These are phyloP conservation scores for Riptortus pedestris DNA, from an alignment of 1,140 invertebrate species.

Conservation along the genomic window DNA sequence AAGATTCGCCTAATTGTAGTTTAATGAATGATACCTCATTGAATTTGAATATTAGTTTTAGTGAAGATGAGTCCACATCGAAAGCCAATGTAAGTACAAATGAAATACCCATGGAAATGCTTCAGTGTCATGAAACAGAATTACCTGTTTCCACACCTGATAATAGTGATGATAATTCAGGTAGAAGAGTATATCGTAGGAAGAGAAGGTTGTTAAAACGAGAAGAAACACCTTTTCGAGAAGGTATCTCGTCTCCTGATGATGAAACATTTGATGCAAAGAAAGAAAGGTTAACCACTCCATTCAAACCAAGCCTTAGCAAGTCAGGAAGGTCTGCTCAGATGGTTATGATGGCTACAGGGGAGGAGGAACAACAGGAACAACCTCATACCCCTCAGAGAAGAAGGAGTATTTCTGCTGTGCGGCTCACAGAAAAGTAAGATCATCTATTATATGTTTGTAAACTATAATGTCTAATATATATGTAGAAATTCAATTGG, in stretches of 20 bases:
- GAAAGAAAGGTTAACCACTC: neutral
- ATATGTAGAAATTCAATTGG: too few relatives aligned
- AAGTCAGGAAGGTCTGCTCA: neutral
- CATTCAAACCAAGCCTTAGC: neutral
- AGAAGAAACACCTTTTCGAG: neutral
- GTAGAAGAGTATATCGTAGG: neutral
- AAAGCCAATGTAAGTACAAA: too few relatives aligned
- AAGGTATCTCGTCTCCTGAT: neutral
- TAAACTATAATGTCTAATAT: too few relatives aligned
- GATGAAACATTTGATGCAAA: neutral
- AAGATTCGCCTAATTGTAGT: too few relatives aligned
- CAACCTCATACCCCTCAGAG: neutral
- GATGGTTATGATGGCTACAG: constrained; percentile 9
- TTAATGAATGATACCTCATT: too few relatives aligned
- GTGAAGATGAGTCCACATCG: neutral
- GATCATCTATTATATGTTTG: too few relatives aligned
- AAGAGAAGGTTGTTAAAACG: neutral
- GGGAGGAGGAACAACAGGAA: neutral
- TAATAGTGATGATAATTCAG: too few relatives aligned
- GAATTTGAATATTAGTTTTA: too few relatives aligned
- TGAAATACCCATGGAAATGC: neutral
- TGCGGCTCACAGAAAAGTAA: neutral
- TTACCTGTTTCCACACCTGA: neutral
- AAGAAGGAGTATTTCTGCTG: neutral
- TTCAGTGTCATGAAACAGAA: constrained; percentile 6